These are phyloP conservation scores for Temnothorax curvispinosus DNA, from an alignment of 1,140 invertebrate genomes.

Conservation along the genomic window DNA sequence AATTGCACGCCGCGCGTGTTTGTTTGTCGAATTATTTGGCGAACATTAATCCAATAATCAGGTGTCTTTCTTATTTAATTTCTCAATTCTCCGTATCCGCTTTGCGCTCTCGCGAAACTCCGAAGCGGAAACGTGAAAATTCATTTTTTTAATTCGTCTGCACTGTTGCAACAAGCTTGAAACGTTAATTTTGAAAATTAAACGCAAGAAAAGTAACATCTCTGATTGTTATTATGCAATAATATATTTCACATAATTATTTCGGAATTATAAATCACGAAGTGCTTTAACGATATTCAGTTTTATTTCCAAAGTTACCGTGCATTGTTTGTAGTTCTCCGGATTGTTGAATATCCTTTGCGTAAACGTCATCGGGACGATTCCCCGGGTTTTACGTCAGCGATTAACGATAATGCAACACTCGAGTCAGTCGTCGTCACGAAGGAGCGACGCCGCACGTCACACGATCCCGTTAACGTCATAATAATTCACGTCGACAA, in stretches of 20 bases:
- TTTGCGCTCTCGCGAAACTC: background rate
- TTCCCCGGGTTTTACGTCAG: conserved; percentile 59
- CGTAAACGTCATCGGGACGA: conserved; percentile 44
- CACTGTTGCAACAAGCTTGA: background rate
- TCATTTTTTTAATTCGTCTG: background rate
- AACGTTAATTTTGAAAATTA: background rate
- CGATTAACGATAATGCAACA: conserved; percentile 71
- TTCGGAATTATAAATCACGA: background rate
- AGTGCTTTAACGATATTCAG: background rate
- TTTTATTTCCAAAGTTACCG: background rate
- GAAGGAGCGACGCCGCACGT: conserved; percentile 10
- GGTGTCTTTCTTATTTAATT: conserved; percentile 38
- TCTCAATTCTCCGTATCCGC: conserved; percentile 25
- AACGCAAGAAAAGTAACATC: background rate
- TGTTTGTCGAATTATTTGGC: conserved; percentile 43
- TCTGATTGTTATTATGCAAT: background rate
- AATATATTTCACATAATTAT: background rate
- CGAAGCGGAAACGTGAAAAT: background rate
- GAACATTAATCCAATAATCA: conserved; percentile 53
- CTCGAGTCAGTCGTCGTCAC: conserved; percentile 38
- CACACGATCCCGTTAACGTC: conserved; percentile 68
- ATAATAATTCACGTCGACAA: conserved; percentile 78
- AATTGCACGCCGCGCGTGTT: conserved; percentile 51
- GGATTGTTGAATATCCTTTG: conserved; percentile 39
- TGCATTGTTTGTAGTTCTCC: conserved; percentile 18